Evolutionary conservation across 2,888 invertebrate genomes (phyloP), one percentile per base, ranked within the genome.

Genomic region (Ligdia adustata): DNA sequence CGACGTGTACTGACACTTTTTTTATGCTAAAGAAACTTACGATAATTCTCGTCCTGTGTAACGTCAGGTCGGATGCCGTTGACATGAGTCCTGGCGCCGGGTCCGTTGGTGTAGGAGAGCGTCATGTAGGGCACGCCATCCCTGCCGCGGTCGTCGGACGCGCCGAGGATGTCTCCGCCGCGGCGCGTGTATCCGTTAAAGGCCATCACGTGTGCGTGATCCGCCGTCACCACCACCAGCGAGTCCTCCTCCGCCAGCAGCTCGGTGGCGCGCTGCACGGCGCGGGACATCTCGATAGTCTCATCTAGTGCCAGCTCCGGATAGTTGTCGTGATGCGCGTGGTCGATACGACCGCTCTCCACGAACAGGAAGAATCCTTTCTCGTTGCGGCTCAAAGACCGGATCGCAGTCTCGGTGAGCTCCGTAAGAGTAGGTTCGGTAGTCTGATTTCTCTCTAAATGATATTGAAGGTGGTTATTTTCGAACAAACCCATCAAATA

Each of bases 321-420:
- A 47, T 62, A 70, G 43, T 81, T 92, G 2, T 81, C 85, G 65
- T 95, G 95, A 68, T 94, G 94, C 0, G 91, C 94, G 56, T 91
- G 91, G 67, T 94, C 93, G 42, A 94, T 94, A 63, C 91, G 83
- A 0, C 92, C 93, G 51, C 75, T 93, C 74, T 94, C 94, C 11
- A 96, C 93, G 66, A 96, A 93, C 4, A 96, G 78, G 65, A 95
- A 94, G 72, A 91, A 96, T 0, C 96, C 96, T 1, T 93, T 89
- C 12, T 82, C 78, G 61, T 92, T 91, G 57, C 92, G 92, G 14
- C 89, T 82, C 35, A 97, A 82, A 3, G 94, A 82, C 48, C 92
- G 87, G 33, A 97, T 93, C 0, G 96, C 96, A 7, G 91, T 91
- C 79, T 75, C 76, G 0, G 79, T 80, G 9, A 80, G 59, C 41